Conservation (phyloP, 2,888 invertebrate genomes). For the Scaptomyza tumidula region DNA sequence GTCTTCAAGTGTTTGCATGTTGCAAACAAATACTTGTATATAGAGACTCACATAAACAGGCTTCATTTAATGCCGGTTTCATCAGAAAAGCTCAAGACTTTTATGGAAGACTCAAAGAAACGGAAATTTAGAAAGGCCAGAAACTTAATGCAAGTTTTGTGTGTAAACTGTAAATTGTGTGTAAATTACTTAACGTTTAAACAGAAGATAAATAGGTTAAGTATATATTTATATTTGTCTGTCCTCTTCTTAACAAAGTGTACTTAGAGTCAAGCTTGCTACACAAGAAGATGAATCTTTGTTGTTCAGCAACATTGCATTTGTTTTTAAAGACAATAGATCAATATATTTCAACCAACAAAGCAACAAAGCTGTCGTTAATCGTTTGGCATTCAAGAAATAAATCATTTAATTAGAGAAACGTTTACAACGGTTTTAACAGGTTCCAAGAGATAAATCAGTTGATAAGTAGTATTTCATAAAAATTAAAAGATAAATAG, state of each 20-base stretch:
- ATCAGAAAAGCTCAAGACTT: conserved; percentile 46
- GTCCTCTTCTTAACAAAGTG: neutral
- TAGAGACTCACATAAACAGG: conserved; percentile 4
- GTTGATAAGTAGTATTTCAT: too few species aligned
- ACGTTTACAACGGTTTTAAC: too few species aligned
- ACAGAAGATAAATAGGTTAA: neutral
- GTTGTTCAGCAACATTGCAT: too few species aligned
- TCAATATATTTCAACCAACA: too few species aligned
- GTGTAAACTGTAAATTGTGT: neutral
- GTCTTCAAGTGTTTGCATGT: conserved; percentile 42
- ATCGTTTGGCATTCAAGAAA: too few species aligned
- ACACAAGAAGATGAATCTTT: too few species aligned
- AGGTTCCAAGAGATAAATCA: too few species aligned
- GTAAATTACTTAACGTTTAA: conserved; percentile 33
- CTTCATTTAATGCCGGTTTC: conserved; percentile 47
- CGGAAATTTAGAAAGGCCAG: conserved; percentile 59
- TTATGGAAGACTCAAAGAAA: conserved; percentile 52
- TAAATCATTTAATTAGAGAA: too few species aligned
- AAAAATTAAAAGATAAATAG: too few species aligned
- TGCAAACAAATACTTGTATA: conserved; percentile 26
- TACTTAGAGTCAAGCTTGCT: neutral
- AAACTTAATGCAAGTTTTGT: conserved; percentile 28
- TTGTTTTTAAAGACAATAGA: too few species aligned
- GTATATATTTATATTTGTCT: conserved; percentile 12
- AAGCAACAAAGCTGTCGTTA: too few species aligned